Percentiles rank a stretch among this genome's conserved stretches.
Conservation (phyloP, 2,113 vertebrate species). For the Neogale vison region DNA sequence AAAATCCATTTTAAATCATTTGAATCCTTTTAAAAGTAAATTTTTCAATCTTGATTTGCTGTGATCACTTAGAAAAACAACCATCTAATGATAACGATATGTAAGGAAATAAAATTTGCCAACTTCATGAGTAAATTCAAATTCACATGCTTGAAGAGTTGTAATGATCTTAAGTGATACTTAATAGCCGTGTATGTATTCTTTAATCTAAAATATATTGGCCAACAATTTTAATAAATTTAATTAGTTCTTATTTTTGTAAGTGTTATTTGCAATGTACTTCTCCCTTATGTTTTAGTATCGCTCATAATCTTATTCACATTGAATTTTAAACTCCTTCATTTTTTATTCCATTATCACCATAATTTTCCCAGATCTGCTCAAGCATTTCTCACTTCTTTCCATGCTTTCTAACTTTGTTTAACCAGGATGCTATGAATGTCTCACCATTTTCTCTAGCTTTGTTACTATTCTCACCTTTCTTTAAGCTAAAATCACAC, state of each 20-base stretch:
- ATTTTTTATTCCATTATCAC: slow-evolving; percentile 26
- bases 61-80: neutral
- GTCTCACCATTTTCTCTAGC: neutral
- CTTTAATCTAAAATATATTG: neutral
- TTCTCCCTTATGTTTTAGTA: neutral
- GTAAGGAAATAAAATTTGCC: neutral
- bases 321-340: slow-evolving; percentile 35
- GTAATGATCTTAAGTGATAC: neutral
- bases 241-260: neutral
- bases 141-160: neutral
- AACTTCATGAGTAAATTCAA: neutral
- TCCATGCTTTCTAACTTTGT: slow-evolving; percentile 36
- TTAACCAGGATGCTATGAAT: slow-evolving; percentile 38
- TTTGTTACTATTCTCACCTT: slow-evolving; percentile 35
- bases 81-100: neutral
- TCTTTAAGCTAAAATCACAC: slow-evolving; percentile 48
- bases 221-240: neutral
- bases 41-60: neutral
- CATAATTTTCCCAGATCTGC: neutral
- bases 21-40: neutral
- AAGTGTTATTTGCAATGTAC: neutral
- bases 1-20: neutral
- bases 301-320: neutral
- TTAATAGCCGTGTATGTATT: neutral
- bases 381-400: slow-evolving; percentile 43